Evolutionary conservation across 2,888 invertebrate species (phyloP).

Genomic region (Serrognathus titanus): DNA sequence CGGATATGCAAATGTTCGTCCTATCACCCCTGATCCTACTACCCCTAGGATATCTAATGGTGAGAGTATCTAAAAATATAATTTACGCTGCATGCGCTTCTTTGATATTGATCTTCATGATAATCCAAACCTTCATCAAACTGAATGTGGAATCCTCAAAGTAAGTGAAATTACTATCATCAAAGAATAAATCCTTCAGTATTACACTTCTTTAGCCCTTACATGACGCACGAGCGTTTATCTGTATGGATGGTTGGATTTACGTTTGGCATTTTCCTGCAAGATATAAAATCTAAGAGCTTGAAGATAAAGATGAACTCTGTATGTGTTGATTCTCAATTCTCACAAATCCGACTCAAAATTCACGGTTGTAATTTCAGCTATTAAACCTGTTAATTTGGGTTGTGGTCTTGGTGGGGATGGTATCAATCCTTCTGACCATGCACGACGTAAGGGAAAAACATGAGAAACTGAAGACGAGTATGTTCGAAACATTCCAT

Average conservation of each 20-base stretch:
- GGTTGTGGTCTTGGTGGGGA: conserved; percentile 11
- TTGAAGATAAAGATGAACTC: conserved; percentile 5
- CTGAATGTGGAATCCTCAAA: too few relatives aligned
- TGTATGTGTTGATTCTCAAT: background rate
- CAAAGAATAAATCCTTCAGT: too few relatives aligned
- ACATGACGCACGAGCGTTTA: conserved; percentile 19
- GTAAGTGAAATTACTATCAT: too few relatives aligned
- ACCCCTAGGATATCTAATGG: background rate
- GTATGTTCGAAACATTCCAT: conserved; percentile 15
- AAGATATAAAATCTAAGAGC: conserved; percentile 11
- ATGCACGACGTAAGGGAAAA: conserved; percentile 13
- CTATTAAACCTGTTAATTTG: conserved; percentile 15
- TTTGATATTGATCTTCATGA: too few relatives aligned
- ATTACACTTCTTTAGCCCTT: conserved; percentile 13
- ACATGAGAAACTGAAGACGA: conserved; percentile 8
- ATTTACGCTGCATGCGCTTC: background rate
- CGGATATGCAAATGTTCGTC: conserved; percentile 15
- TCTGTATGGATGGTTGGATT: conserved; percentile 20
- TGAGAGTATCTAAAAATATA: background rate
- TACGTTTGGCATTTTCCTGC: conserved; percentile 16
- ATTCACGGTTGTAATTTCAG: conserved; percentile 3
- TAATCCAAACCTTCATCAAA: too few relatives aligned
- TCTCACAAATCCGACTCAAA: background rate
- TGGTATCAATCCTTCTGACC: conserved; percentile 15
- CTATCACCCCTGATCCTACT: conserved; percentile 11